phyloP scores from a whole-genome alignment of 2,888 invertebrate genomes.

The Atethmia centrago region DNA sequence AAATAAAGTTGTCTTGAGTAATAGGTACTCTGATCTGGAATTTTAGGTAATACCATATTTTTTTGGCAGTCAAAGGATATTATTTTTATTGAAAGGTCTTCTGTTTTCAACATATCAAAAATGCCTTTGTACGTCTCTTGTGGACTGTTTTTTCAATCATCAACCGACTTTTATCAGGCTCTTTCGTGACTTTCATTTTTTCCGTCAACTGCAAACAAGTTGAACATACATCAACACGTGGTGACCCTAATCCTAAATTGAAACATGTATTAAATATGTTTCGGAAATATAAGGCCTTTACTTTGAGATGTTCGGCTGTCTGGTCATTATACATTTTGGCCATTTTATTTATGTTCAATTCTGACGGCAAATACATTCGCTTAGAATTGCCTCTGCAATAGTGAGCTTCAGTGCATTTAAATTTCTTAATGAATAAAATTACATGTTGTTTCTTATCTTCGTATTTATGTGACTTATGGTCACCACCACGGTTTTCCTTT shows the following conservation, averaged over 20 bases:
- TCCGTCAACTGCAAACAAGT: constrained; percentile 3
- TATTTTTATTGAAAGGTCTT: constrained; percentile 8
- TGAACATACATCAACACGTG: constrained; percentile 15
- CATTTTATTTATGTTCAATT: constrained; percentile 16
- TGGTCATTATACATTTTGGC: constrained; percentile 7
- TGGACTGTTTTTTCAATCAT: not conserved
- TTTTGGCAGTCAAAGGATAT: constrained; percentile 6
- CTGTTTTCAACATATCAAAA: constrained; percentile 10
- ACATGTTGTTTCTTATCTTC: constrained; percentile 11
- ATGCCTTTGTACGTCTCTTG: constrained; percentile 8
- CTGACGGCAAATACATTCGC: constrained; percentile 8
- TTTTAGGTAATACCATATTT: constrained; percentile 3
- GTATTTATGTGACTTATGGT: constrained; percentile 7
- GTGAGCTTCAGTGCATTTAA: constrained; percentile 14
- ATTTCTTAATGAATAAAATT: not conserved
- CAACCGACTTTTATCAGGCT: constrained; percentile 5
- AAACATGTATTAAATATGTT: constrained; percentile 13
- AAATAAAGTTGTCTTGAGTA: constrained; percentile 10
- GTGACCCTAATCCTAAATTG: constrained; percentile 11
- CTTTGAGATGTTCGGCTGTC: not conserved
- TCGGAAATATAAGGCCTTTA: constrained; percentile 17
- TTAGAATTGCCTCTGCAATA: constrained; percentile 15
- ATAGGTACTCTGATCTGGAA: constrained; percentile 9
- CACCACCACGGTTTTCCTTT: constrained; percentile 3
- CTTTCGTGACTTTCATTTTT: not conserved